Evolutionary conservation across 1,140 invertebrate species (phyloP), one percentile per base, ranked within the genome.

Genomic region (Panagrolaimus sp.): DNA sequence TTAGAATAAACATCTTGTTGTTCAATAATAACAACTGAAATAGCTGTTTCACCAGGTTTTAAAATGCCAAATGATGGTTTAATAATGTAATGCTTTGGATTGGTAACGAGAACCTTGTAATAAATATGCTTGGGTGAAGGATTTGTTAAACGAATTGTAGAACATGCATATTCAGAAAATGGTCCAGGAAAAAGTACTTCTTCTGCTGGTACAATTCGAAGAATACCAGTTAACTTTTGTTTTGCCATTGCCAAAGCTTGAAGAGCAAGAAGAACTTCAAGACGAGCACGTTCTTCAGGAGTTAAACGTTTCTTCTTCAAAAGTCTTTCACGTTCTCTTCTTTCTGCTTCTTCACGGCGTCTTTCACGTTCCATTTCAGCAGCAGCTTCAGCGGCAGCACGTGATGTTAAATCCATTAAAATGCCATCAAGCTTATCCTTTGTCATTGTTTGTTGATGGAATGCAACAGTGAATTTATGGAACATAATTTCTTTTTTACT

Each of bases 311-410:
- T 16, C n/a, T 57, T 57, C 51, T 25, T n/a, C 51, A 57, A 25
- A 13, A 57, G 51, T 25, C 20, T 27, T 23, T 57, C 51, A 57
- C 51, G 51, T 23, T 57, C 51, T 27, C 20, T 57, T 20, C 51
- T 20, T 25, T 57, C 51, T 25, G 51, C 51, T 57, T 57, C 51
- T 57, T 57, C 51, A 20, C 27, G 20, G 20, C 27, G 20, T 9
- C 51, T 20, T 57, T 57, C 51, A 57, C 51, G 51, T 20, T 57
- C 51, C 14, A 57, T 57, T 57, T 57, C 51, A 16, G 51, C 51
- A 20, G 51, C 51, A 27, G 51, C 51, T 25, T 57, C 51, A 20
- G 27, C 27, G n/a, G 51, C 51, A 57, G 51, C 51, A 11, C 27
- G n/a, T 11, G 51, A 25, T n/a, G 51, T 57, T 20, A 57, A 27